Evolutionary conservation across 2,888 invertebrate species (phyloP).

Genomic region (Exocentrus adspersus): DNA sequence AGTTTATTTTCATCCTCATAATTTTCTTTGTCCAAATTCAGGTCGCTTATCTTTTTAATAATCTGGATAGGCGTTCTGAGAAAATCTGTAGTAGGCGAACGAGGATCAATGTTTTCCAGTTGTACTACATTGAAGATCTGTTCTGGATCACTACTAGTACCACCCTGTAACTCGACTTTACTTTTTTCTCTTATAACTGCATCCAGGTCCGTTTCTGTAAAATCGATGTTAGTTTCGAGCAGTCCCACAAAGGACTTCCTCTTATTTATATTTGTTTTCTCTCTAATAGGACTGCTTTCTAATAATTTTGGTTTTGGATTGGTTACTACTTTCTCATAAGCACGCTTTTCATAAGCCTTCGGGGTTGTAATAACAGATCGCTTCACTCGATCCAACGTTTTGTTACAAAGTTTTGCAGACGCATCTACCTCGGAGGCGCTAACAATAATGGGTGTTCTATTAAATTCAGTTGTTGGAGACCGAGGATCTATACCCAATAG

Average conservation of each 20-base stretch:
- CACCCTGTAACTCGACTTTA: no score
- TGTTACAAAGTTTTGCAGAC: constrained; percentile 53
- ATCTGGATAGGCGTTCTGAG: constrained; percentile 66
- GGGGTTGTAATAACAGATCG: constrained; percentile 52
- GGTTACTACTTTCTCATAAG: constrained; percentile 47
- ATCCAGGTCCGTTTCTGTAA: constrained; percentile 65
- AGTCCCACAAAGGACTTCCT: constrained; percentile 63
- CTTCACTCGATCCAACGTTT: constrained; percentile 56
- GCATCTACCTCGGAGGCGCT: constrained; percentile 38
- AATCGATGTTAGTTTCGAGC: constrained; percentile 73
- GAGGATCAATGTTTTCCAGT: constrained; percentile 57
- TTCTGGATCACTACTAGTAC: no score
- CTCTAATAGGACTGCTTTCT: constrained; percentile 54
- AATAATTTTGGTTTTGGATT: constrained; percentile 58
- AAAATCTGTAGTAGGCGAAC: constrained; percentile 68
- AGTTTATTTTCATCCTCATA: constrained; percentile 1
- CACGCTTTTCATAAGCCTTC: constrained; percentile 49
- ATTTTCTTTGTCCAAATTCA: constrained; percentile 26
- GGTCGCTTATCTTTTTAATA: constrained; percentile 34
- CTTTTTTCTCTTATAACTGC: constrained; percentile 49
- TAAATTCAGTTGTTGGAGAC: constrained; percentile 70
- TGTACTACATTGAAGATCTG: constrained; percentile 24
- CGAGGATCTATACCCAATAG: constrained; percentile 64
- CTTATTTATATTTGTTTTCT: constrained; percentile 57
- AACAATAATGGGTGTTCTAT: constrained; percentile 68